Base-by-base conservation (phyloP, 2,888 invertebrate species). In the Perithous albicinctus region DNA sequence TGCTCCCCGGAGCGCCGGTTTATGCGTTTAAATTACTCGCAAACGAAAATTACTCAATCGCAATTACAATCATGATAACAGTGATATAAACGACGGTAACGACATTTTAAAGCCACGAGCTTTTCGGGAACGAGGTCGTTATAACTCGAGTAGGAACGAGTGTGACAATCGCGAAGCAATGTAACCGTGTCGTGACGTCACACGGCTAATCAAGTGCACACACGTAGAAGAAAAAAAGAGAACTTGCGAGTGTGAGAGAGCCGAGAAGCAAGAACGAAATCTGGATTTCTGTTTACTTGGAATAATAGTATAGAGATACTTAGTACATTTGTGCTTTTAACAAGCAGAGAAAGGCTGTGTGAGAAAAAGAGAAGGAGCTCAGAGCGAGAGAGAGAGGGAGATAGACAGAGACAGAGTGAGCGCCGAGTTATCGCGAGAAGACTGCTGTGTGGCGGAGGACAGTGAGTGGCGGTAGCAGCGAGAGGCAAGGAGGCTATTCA, bases 101-200 rank as follows among this genome's bases (percentile, higher is more conserved):
- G n/a, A n/a, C n/a, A n/a, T n/a, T n/a, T n/a, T n/a, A n/a, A n/a
- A 7, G 10, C 23, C 2, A 35, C 1, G 29, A 10, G 32, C n/a
- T n/a, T 35, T 35, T 6, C 48, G 51, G 18, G 29, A n/a, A 23
- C 46, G 59, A 32, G 72, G 18, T 54, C 66, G 66, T 76, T 32
- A 23, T 41, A 63, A 72, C 84, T n/a, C n/a, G n/a, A n/a, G n/a
- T n/a, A n/a, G n/a, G n/a, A n/a, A n/a, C n/a, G n/a, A n/a, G 46
- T 88, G 89, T 91, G 90, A 91, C 90, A 91, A 90, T 91, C 89
- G 88, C 87, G 82, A 88, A n/a, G 88, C 88, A 89, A 91, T 91
- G 90, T 91, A 91, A 91, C 88, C 90, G 90, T 89, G 88, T 86
- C 87, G 91, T 91, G 91, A 91, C 91, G 91, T 91, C 91, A 91